These are phyloP conservation scores for Cynopterus brachyotis DNA, from an alignment of 2,113 vertebrate genomes.

Conservation along the genomic window DNA sequence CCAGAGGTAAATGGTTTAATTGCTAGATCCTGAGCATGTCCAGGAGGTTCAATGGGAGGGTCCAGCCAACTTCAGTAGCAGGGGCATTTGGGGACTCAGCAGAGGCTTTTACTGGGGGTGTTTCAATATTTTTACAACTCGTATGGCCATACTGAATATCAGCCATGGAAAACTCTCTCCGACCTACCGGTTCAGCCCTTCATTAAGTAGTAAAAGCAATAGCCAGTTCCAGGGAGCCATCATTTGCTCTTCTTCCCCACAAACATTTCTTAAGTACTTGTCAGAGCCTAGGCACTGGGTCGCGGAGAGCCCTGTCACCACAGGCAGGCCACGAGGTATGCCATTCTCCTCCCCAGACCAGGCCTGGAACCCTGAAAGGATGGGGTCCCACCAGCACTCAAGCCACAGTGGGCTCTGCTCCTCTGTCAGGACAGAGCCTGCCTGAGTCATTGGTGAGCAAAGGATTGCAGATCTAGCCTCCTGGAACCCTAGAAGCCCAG, in stretches of 20 bases:
- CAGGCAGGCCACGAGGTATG: not conserved
- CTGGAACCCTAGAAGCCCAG: not conserved
- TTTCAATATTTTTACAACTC: not conserved
- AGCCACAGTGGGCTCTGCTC: not conserved
- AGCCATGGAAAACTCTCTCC: not conserved
- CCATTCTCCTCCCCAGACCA: not conserved
- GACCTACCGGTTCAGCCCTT: not conserved
- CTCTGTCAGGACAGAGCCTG: not conserved
- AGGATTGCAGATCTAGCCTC: constrained; percentile 13
- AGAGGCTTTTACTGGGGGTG: not conserved
- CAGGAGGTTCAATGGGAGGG: rapidly evolving
- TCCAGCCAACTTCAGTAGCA: not conserved
- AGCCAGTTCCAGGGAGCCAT: not conserved
- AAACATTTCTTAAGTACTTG: not conserved
- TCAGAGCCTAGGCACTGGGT: not conserved
- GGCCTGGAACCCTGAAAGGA: not conserved
- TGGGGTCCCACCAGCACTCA: not conserved
- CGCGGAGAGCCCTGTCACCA: not conserved
- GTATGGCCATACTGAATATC: not conserved
- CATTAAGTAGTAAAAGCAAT: not conserved
- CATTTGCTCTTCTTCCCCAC: not conserved
- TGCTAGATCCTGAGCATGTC: not conserved
- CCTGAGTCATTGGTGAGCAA: not conserved
- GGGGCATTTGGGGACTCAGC: not conserved
- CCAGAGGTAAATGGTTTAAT: not conserved